These are phyloP conservation scores for Cheilosia urbana DNA, from an alignment of 2,888 invertebrate genomes.

Conservation along the genomic window DNA sequence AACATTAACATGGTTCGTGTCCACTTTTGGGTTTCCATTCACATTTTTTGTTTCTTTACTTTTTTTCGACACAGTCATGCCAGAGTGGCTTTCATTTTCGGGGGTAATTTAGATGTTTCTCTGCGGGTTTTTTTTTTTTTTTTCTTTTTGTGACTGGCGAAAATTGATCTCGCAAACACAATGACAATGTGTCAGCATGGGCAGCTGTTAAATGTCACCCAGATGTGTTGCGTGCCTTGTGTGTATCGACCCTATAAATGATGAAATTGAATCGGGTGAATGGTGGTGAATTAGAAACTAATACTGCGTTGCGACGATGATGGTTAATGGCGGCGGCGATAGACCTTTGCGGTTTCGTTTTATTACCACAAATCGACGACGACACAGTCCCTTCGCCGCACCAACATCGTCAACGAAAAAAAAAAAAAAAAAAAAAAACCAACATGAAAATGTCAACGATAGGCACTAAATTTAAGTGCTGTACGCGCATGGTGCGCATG, in stretches of 20 bases:
- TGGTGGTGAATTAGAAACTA: constrained; percentile 65
- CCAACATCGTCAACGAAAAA: constrained; percentile 4
- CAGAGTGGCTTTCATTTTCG: constrained; percentile 54
- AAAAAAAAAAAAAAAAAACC: constrained; percentile 14
- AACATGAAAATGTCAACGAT: constrained; percentile 47
- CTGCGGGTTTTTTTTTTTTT: constrained; percentile 19
- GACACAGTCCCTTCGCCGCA: constrained; percentile 15
- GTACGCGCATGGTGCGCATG: constrained; percentile 24
- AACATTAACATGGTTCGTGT: constrained; percentile 62
- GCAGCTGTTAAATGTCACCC: constrained; percentile 70
- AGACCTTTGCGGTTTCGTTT: constrained; percentile 64
- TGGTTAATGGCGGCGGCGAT: not conserved
- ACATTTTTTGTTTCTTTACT: constrained; percentile 56
- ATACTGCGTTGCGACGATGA: constrained; percentile 35
- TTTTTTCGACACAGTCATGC: constrained; percentile 16
- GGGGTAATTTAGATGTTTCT: constrained; percentile 59
- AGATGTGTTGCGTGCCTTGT: constrained; percentile 17
- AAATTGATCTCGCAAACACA: constrained; percentile 55
- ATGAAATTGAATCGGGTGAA: constrained; percentile 46
- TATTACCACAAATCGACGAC: constrained; percentile 63
- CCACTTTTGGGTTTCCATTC: constrained; percentile 63
- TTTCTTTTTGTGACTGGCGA: constrained; percentile 40
- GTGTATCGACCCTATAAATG: constrained; percentile 22
- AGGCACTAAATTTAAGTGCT: constrained; percentile 57
- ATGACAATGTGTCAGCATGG: constrained; percentile 43